These are phyloP conservation scores for Ophiodon elongatus DNA, from an alignment of 2,113 vertebrate genomes.

Conservation along the genomic window DNA sequence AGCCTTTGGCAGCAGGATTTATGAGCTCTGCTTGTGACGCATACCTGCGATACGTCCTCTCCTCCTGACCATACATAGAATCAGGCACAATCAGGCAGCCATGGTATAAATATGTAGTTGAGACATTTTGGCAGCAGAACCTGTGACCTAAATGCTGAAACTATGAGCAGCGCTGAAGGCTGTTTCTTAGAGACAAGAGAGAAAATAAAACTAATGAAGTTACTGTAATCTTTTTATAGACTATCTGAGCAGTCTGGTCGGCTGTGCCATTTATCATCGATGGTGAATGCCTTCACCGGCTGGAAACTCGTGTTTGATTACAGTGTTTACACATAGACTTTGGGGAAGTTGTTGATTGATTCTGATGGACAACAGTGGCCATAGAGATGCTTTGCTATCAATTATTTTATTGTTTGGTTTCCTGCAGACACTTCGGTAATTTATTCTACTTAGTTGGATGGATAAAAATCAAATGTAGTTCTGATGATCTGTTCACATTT, in stretches of 20 bases:
- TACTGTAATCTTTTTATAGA: slow-evolving; percentile 78
- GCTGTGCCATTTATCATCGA: slow-evolving; percentile 63
- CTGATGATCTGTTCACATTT: not conserved
- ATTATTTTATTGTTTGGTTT: slow-evolving; percentile 22
- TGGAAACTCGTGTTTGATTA: slow-evolving; percentile 17
- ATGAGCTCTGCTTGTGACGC: slow-evolving; percentile 67
- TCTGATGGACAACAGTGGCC: slow-evolving; percentile 8
- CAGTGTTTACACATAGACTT: not conserved
- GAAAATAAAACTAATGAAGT: slow-evolving; percentile 63
- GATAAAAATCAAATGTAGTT: slow-evolving; percentile 1
- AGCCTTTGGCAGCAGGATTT: slow-evolving; percentile 61
- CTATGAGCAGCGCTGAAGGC: slow-evolving; percentile 68
- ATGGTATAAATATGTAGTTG: slow-evolving; percentile 73
- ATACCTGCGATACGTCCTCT: slow-evolving; percentile 68
- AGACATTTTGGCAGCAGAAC: slow-evolving; percentile 75
- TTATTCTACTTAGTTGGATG: not conserved
- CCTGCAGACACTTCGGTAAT: not conserved
- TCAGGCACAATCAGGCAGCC: slow-evolving; percentile 66
- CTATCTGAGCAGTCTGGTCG: slow-evolving; percentile 52
- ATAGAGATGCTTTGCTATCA: slow-evolving; percentile 24
- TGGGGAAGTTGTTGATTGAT: slow-evolving; percentile 3
- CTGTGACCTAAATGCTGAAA: slow-evolving; percentile 78
- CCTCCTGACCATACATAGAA: slow-evolving; percentile 84
- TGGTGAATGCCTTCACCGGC: slow-evolving; percentile 25
- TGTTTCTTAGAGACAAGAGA: slow-evolving; percentile 53